Percentiles rank a stretch among this genome's conserved stretches.
Evolutionary conservation across 2,888 invertebrate genomes (phyloP).

Genomic region (Entomobrya proxima): DNA sequence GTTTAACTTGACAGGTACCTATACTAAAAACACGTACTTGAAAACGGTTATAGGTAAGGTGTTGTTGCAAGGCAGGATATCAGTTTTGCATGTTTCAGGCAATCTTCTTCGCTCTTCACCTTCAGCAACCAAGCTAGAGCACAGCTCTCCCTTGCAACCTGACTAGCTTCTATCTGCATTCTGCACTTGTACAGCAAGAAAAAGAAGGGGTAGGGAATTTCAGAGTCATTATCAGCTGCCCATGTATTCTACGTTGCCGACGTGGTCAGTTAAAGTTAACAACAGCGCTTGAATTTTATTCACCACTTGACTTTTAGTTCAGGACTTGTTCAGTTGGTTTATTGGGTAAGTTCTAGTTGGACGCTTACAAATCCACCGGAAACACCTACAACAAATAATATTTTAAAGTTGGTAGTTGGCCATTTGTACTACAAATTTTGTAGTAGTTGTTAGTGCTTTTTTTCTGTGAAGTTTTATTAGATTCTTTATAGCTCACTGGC

Average conservation of each 20-base stretch:
- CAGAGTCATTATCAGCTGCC: constrained; percentile 59
- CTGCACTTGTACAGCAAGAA: background rate
- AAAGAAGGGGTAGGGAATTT: constrained; percentile 29
- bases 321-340: background rate
- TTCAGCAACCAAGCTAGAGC: background rate
- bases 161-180: constrained; percentile 15
- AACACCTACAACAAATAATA: background rate
- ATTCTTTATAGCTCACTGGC: too few relatives aligned
- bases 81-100: constrained; percentile 55
- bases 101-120: constrained; percentile 37
- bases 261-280: constrained; percentile 50
- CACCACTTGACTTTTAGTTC: background rate
- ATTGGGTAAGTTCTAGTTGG: background rate
- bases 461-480: too few relatives aligned
- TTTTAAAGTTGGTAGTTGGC: background rate
- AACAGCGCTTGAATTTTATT: background rate
- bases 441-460: too few relatives aligned
- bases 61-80: background rate
- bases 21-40: too few relatives aligned
- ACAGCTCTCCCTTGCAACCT: background rate
- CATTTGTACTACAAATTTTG: background rate
- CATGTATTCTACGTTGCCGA: constrained; percentile 37
- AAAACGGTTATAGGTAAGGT: background rate
- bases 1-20: too few relatives aligned
- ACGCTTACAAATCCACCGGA: too few relatives aligned